phyloP scores from a whole-genome alignment of 2,797 vertebrate species.

The Acanthurus leucopareius region DNA sequence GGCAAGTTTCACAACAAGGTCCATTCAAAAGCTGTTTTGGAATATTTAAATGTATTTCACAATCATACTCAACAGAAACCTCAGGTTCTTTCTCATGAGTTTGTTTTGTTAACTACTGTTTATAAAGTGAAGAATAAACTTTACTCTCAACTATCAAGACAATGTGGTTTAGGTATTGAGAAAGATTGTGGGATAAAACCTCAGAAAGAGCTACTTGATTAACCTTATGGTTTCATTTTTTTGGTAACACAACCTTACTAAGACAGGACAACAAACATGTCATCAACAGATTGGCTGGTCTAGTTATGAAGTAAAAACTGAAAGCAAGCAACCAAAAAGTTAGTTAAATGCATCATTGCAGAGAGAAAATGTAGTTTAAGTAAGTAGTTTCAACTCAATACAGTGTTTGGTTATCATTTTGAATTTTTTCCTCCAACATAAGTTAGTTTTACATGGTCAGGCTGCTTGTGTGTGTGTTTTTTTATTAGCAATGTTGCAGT shows the following conservation, averaged over 20 bases:
- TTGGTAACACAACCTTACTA: background rate
- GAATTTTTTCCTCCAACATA: too few relatives aligned
- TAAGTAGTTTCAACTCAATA: too few relatives aligned
- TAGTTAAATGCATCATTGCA: background rate
- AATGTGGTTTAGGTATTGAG: background rate
- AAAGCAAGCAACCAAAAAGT: background rate
- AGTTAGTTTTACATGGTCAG: background rate
- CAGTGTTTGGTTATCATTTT: too few relatives aligned
- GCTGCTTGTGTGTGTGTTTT: background rate
- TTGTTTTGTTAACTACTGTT: background rate
- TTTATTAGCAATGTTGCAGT: background rate
- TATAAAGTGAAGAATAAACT: background rate
- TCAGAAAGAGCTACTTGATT: background rate
- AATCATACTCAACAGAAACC: background rate
- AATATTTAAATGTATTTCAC: background rate
- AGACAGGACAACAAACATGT: background rate
- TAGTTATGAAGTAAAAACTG: background rate
- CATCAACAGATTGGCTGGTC: background rate
- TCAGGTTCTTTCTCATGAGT: background rate
- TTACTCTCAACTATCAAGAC: background rate
- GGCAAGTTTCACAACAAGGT: background rate
- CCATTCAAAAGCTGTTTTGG: background rate
- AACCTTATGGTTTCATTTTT: background rate
- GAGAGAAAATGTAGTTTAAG: background rate
- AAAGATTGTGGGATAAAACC: background rate